phyloP scores from a whole-genome alignment of 2,888 invertebrate genomes.

The Trissolcus brochymenae region DNA sequence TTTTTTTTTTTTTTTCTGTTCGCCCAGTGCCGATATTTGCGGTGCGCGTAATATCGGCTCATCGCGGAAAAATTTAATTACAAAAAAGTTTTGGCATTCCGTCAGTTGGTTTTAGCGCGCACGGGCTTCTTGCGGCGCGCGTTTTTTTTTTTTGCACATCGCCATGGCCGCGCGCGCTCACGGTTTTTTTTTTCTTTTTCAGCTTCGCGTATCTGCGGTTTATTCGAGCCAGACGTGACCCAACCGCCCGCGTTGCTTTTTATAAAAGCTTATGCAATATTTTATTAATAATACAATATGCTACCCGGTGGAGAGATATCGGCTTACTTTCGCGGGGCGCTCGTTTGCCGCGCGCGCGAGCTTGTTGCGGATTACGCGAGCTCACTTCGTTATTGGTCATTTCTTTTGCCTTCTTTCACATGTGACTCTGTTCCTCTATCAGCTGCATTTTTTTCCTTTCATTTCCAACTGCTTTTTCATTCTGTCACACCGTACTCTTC shows the following conservation, averaged over 20 bases:
- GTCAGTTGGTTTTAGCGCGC: conserved; percentile 74
- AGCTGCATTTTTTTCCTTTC: conserved; percentile 32
- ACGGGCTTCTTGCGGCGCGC: conserved; percentile 53
- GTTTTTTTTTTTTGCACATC: conserved; percentile 25
- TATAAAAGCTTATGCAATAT: conserved; percentile 71
- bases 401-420: conserved; percentile 42
- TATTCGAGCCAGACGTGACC: conserved; percentile 69
- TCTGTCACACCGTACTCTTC: conserved; percentile 32
- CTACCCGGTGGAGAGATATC: conserved; percentile 54
- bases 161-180: conserved; percentile 14
- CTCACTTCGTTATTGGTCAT: conserved; percentile 52
- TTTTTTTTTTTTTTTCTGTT: no score
- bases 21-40: conserved; percentile 48
- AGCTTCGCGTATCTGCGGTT: conserved; percentile 72
- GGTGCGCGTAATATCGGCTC: conserved; percentile 58
- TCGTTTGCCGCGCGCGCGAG: conserved; percentile 42
- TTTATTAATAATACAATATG: conserved; percentile 72
- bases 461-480: conserved; percentile 27
- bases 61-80: conserved; percentile 74
- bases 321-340: conserved; percentile 57
- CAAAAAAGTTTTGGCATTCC: conserved; percentile 77
- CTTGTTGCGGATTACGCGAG: conserved; percentile 47
- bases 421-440: conserved; percentile 33
- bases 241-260: conserved; percentile 60
- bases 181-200: conserved; percentile 23